Evolutionary conservation across 2,797 vertebrate genomes (phyloP), one percentile per base, ranked within the genome.

Genomic region (Sebastes itinus): DNA sequence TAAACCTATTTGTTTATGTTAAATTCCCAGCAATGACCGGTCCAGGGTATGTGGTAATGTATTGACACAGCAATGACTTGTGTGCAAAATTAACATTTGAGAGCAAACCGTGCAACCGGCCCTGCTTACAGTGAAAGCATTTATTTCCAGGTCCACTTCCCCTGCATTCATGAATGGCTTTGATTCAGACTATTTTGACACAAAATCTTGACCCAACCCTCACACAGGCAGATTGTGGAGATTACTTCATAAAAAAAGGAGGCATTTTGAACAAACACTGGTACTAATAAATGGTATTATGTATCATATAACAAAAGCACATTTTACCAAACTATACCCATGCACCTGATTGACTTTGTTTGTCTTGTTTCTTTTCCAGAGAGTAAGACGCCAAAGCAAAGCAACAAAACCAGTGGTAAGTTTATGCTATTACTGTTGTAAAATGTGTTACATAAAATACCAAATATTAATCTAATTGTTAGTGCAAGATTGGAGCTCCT

Each of bases 391-490:
- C 66, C 95, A 97, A 78, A 94, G 82, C 81, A 95, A 92, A 86
- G 55, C 87, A 46, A 59, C 91, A 20, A 96, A 94, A 89, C 84
- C 95, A 72, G 88, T 85, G 92, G 96, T 97, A 90, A 95, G 96
- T 93, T 35, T 75, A 33, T 33, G 20, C 1, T 1, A 4, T 11
- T 30, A 18, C 52, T 16, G 7, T 38, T 4, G 10, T 62, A 10
- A 55, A 33, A 64, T 56, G 22, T 32, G 18, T 55, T 20, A n/a
- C 9, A 18, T 46, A 23, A 28, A 56, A 75, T 20, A 30, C 33
- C 1, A 42, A 22, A 32, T 23, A 33, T 60, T 13, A 7, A 18
- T 35, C 6, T 13, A 38, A 28, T 33, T 35, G 22, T 25, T 35
- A 16, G 20, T n/a, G 13, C 14, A 42, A 25, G 27, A 33, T 20